Base-by-base conservation (phyloP, 2,888 invertebrate species). In the Ophion ventricosus region DNA sequence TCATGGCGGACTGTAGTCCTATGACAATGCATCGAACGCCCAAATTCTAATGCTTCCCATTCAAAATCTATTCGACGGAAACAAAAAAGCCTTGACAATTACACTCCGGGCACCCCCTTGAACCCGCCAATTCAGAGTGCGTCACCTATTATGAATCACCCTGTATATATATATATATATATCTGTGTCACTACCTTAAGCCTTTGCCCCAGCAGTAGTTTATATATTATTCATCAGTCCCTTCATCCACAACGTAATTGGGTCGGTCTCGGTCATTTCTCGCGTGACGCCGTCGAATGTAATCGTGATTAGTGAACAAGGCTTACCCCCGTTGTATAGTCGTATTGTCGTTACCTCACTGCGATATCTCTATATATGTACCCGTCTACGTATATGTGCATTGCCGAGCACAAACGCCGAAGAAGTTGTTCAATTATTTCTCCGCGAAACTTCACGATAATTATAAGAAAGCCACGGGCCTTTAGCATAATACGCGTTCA, bases 381-480 rank as follows among this genome's bases (percentile, higher is more conserved):
- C 25, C 29, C 26, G 23, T 35, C 11, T 57, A 35, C 17, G 29
- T 72, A 72, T 5, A 57, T 61, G 25, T 61, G 14, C 25, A 61
- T 11, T 11, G 35, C 63, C 3, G 1, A 17, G 63, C 23, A 29
- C 43, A 73, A 75, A 63, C 82, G 72, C 72, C 80, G 72, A 83
- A 80, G 83, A 83, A 83, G 83, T 80, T 76, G 76, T 76, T 77
- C 83, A 83, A 83, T 83, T 83, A 83, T 83, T 76, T 67, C 59
- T 76, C 61, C 61, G 80, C 76, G 61, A 70, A 72, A 73, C 67
- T 76, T 56, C 54, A 76, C 76, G 54, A 75, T 83, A 80, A 83
- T 80, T 80, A 83, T 80, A 80, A 76, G 83, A 80, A 83, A 83
- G 80, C 83, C 49, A 54, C n/a, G 67, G 54, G 72, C 76, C 83